Percentiles rank a stretch among this genome's conserved stretches.
These are phyloP conservation scores for Pipistrellus kuhlii DNA, from an alignment of 2,797 vertebrate genomes.

Conservation along the genomic window DNA sequence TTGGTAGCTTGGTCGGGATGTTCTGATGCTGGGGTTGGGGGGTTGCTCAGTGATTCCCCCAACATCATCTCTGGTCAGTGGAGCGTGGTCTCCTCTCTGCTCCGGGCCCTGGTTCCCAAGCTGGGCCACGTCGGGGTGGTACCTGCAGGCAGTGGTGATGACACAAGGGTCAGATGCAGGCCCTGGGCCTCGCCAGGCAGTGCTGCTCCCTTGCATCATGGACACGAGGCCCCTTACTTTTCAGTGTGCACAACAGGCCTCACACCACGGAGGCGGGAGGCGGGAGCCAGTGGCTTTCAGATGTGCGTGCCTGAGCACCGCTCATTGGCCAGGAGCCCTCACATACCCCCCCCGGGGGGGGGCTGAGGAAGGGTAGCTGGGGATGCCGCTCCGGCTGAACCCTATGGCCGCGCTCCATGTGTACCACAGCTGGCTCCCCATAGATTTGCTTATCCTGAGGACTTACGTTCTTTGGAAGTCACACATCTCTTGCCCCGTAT, in stretches of 20 bases:
- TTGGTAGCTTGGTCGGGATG: background rate
- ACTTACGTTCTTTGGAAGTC: background rate
- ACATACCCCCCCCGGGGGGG: no score
- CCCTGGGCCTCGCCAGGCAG: background rate
- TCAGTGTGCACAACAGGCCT: background rate
- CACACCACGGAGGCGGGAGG: background rate
- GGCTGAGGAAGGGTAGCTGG: background rate
- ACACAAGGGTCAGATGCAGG: background rate
- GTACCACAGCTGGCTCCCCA: background rate
- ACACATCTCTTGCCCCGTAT: rapidly evolving
- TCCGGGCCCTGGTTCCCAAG: background rate
- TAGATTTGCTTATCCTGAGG: background rate
- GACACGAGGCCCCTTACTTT: background rate
- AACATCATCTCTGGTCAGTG: background rate
- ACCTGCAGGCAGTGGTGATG: background rate
- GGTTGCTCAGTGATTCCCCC: background rate
- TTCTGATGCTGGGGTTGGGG: background rate
- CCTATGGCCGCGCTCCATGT: rapidly evolving
- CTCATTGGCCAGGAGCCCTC: rapidly evolving
- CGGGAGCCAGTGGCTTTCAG: background rate
- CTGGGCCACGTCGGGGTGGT: background rate
- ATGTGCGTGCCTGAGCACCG: rapidly evolving
- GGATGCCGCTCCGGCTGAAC: background rate
- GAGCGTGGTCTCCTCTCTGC: background rate
- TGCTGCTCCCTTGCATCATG: background rate